Percentiles rank a stretch among this genome's conserved stretches.
Evolutionary conservation across 1,140 invertebrate genomes (phyloP).

Genomic region (Nylanderia fulva): DNA sequence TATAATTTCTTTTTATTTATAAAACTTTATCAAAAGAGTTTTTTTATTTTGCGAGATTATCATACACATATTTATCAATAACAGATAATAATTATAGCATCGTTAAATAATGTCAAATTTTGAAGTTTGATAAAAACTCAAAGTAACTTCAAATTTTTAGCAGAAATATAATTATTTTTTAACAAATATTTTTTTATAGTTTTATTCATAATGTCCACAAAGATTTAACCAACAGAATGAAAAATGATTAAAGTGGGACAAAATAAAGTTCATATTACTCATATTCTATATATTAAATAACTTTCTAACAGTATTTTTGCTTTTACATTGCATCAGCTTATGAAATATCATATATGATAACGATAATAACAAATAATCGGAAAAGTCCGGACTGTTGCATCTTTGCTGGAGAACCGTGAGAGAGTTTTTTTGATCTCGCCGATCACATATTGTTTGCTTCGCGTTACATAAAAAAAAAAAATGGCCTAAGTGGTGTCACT

Average conservation of each 20-base stretch:
- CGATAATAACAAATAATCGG: background rate
- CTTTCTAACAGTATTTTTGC: background rate
- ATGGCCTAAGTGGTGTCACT: constrained; percentile 11
- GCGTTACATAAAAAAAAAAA: constrained; percentile 2
- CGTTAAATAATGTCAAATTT: constrained; percentile 24
- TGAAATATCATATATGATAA: background rate
- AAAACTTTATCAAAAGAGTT: no score
- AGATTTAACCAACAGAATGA: background rate
- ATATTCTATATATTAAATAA: background rate
- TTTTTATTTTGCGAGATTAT: constrained; percentile 41
- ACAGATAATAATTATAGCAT: constrained; percentile 37
- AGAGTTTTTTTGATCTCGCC: background rate
- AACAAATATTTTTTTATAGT: background rate
- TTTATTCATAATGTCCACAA: background rate
- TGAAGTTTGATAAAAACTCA: constrained; percentile 28
- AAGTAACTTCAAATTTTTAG: background rate
- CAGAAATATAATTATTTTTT: background rate
- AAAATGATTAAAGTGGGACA: background rate
- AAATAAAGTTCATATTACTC: background rate
- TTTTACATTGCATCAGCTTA: background rate
- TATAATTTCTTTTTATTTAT: background rate
- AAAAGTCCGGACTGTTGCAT: background rate
- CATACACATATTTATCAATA: constrained; percentile 23
- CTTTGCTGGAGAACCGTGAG: background rate
- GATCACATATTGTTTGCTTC: background rate